Percentiles rank a stretch among this genome's conserved stretches.
phyloP scores from a whole-genome alignment of 2,797 vertebrate genomes.

The Sebastes flavidus region DNA sequence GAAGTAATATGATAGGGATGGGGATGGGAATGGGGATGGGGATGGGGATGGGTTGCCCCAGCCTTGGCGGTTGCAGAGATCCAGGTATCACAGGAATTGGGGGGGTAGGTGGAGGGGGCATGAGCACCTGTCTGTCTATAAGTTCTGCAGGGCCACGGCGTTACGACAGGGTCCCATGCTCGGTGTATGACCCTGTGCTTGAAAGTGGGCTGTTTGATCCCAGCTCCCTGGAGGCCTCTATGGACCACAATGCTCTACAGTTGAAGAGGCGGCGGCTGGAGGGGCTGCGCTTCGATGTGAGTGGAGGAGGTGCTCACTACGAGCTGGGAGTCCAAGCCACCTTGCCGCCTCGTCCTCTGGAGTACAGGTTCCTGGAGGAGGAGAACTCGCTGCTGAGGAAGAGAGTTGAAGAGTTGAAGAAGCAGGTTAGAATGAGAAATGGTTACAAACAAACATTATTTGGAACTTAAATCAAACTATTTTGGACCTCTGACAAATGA shows the following conservation, averaged over 20 bases:
- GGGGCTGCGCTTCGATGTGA: constrained; percentile 85
- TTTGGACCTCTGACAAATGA: neutral
- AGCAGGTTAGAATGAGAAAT: constrained; percentile 85
- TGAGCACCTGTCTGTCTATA: constrained; percentile 78
- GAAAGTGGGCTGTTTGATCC: constrained; percentile 84
- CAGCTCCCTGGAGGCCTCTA: constrained; percentile 85
- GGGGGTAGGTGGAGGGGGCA: constrained; percentile 71
- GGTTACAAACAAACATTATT: neutral
- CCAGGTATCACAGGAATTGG: constrained; percentile 75
- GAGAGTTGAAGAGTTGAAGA: constrained; percentile 95
- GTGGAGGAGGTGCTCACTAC: constrained; percentile 74
- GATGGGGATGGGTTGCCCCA: constrained; percentile 82
- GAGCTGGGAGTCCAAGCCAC: constrained; percentile 86
- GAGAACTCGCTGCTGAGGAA: constrained; percentile 93
- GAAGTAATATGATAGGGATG: constrained; percentile 79
- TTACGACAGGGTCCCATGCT: constrained; percentile 79
- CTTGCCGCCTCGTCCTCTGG: constrained; percentile 83
- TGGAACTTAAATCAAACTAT: neutral
- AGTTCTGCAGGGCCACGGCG: constrained; percentile 75
- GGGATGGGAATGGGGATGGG: constrained; percentile 1
- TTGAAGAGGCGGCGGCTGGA: constrained; percentile 92
- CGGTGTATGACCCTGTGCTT: constrained; percentile 88
- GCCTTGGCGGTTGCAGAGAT: constrained; percentile 80
- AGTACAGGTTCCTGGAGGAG: constrained; percentile 94
- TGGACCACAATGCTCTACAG: constrained; percentile 89